Evolutionary conservation across 2,797 vertebrate genomes (phyloP).

Genomic region (Micropoecilia bifurca): DNA sequence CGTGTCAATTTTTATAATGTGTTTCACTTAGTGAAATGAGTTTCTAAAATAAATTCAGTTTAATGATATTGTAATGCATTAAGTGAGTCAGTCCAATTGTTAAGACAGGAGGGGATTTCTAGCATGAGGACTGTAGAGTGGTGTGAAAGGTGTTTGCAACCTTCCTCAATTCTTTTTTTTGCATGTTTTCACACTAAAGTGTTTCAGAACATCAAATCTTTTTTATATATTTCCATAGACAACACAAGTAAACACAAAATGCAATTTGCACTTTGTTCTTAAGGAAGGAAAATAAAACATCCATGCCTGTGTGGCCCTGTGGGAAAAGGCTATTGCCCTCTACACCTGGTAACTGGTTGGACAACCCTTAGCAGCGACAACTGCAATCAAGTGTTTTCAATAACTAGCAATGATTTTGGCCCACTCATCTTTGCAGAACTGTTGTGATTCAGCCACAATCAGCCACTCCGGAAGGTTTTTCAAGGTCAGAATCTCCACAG

Average conservation of each 20-base stretch:
- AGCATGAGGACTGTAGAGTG: background rate
- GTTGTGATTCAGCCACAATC: background rate
- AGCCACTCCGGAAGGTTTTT: background rate
- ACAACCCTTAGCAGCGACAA: too few relatives aligned
- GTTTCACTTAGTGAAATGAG: conserved; percentile 1
- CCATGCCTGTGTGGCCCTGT: background rate
- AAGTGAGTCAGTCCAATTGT: background rate
- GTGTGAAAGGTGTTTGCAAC: background rate
- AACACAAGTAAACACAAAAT: background rate
- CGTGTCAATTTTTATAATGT: background rate
- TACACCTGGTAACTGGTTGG: background rate
- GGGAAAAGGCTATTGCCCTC: background rate
- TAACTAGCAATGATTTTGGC: background rate
- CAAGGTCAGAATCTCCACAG: background rate
- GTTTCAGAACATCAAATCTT: background rate
- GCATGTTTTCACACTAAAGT: background rate
- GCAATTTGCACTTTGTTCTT: background rate
- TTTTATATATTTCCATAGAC: background rate
- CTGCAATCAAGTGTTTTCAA: background rate
- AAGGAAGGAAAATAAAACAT: background rate
- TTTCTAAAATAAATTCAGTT: background rate
- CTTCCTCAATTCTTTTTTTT: background rate
- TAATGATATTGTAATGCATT: conserved; percentile 1
- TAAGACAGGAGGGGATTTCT: background rate
- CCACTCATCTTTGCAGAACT: background rate